Conservation (phyloP, 2,797 vertebrate species). For the Eulemur mongoz region DNA sequence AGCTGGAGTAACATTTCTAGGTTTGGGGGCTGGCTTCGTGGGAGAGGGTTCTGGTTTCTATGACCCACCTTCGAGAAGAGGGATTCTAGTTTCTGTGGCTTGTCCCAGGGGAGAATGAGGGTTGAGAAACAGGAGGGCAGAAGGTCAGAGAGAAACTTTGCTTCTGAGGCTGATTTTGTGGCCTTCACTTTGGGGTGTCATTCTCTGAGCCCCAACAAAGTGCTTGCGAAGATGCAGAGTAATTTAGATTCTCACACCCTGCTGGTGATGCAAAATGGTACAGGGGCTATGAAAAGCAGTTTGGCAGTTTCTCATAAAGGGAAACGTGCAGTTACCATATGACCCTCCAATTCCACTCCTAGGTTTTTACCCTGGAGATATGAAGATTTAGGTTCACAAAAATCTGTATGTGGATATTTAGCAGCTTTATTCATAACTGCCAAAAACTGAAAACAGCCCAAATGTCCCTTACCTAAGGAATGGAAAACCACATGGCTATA, state of each 20-base stretch:
- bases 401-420: background rate
- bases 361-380: background rate
- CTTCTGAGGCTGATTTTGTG: background rate
- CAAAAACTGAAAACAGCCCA: background rate
- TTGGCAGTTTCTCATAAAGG: background rate
- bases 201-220: background rate
- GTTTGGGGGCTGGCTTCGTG: background rate
- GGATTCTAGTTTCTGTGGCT: background rate
- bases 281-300: background rate
- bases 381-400: background rate
- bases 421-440: background rate
- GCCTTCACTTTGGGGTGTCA: background rate
- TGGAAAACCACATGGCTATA: background rate
- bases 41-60: background rate
- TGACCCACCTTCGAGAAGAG: background rate
- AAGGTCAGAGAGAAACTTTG: background rate
- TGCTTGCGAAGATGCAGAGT: background rate
- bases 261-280: background rate
- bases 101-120: background rate
- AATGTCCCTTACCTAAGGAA: too few species aligned
- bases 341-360: background rate
- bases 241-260: background rate
- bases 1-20: background rate
- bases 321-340: background rate
- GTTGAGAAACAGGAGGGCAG: background rate